A percentile compares a stretch with the other conserved stretches of the same genome.
phyloP scores from a whole-genome alignment of 2,113 vertebrate species.

The Peromyscus maniculatus region DNA sequence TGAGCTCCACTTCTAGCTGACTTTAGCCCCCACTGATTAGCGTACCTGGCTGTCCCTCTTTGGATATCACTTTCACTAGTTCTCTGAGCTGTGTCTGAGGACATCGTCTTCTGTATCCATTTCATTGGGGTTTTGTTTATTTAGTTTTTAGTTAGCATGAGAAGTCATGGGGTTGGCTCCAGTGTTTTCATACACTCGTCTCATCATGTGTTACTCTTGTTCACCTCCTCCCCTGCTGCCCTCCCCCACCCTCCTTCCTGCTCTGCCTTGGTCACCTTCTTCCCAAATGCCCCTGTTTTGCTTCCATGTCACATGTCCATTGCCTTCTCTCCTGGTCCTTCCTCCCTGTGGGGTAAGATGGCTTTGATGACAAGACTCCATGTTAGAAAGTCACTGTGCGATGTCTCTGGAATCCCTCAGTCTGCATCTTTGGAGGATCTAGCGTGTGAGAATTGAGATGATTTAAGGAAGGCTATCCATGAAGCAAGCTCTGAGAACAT shows the following conservation, averaged over 20 bases:
- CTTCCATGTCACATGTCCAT: neutral
- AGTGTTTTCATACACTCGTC: neutral
- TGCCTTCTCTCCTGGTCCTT: neutral
- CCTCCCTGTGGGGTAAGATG: neutral
- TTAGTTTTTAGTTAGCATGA: no score
- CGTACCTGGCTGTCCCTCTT: neutral
- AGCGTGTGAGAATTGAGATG: neutral
- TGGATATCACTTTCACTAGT: neutral
- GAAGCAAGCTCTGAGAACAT: neutral
- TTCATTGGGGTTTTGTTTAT: no score
- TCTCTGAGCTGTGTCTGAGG: neutral
- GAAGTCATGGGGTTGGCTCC: neutral
- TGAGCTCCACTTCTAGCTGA: neutral
- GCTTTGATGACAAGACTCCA: slow-evolving; percentile 7
- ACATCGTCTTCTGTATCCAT: neutral
- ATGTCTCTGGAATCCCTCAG: neutral
- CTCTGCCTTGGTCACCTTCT: neutral
- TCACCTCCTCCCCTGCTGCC: no score
- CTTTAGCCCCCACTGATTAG: neutral
- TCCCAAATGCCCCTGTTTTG: neutral
- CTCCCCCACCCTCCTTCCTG: neutral
- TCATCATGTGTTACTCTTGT: neutral
- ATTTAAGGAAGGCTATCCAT: neutral
- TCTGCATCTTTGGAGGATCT: neutral
- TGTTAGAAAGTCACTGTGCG: neutral